These are phyloP conservation scores for Zaprionus nigranus DNA, from an alignment of 1,140 invertebrate genomes.

Conservation along the genomic window DNA sequence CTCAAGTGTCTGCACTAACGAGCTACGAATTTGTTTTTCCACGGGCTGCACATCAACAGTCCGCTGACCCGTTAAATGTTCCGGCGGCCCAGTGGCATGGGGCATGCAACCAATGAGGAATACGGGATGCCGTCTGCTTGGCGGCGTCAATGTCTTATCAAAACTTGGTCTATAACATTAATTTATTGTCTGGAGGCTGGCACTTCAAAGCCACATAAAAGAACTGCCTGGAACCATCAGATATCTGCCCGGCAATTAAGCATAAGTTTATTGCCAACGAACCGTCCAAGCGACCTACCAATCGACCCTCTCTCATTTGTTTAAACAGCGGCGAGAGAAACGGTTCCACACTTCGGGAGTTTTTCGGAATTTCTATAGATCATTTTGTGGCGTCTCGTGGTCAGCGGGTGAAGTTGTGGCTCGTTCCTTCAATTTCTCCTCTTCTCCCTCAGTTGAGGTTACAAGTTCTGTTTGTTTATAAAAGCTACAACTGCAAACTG, in stretches of 20 bases:
- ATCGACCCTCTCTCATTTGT: constrained; percentile 36
- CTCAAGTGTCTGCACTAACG: constrained; percentile 77
- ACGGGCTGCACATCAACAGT: constrained; percentile 56
- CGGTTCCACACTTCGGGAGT: constrained; percentile 27
- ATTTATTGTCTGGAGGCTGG: constrained; percentile 63
- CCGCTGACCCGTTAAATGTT: constrained; percentile 76
- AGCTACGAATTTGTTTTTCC: constrained; percentile 73
- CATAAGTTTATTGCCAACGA: constrained; percentile 49
- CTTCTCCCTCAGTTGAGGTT: constrained; percentile 12
- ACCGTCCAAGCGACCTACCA: constrained; percentile 6
- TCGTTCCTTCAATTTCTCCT: neutral
- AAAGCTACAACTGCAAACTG: constrained; percentile 35
- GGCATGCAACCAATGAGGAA: neutral
- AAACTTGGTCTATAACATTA: constrained; percentile 79
- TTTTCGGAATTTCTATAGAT: constrained; percentile 68
- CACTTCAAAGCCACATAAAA: constrained; percentile 59
- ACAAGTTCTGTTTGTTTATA: constrained; percentile 40
- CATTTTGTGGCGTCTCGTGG: constrained; percentile 68
- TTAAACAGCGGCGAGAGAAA: constrained; percentile 52
- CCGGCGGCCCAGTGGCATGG: constrained; percentile 55
- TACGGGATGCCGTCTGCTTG: constrained; percentile 33
- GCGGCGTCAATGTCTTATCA: constrained; percentile 79
- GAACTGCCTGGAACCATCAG: constrained; percentile 47
- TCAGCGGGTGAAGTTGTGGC: constrained; percentile 57
- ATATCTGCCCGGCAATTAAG: constrained; percentile 68